These are phyloP conservation scores for Lasioglossum albipes DNA, from an alignment of 1,140 invertebrate species.

Conservation along the genomic window DNA sequence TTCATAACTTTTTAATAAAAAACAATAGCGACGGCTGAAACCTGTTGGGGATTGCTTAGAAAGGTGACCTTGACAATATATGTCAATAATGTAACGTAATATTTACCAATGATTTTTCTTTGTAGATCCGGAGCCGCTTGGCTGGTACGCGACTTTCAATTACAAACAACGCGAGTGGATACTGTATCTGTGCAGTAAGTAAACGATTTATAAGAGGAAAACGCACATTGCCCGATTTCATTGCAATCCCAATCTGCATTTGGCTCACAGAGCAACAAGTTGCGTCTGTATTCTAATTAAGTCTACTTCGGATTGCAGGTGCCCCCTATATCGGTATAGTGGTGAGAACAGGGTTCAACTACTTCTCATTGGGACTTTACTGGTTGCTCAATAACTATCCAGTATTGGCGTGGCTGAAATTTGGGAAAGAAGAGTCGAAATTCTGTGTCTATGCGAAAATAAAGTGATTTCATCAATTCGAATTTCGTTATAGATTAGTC, in stretches of 20 bases:
- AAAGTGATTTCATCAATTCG: neutral
- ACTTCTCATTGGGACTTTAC: neutral
- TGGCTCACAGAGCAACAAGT: neutral
- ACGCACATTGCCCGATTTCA: no score
- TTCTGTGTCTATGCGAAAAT: conserved; percentile 24
- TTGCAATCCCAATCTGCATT: no score
- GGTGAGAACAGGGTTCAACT: conserved; percentile 37
- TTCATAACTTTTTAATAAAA: no score
- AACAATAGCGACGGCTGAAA: no score
- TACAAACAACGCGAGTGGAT: neutral
- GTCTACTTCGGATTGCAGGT: conserved; percentile 50
- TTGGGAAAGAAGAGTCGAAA: conserved; percentile 31
- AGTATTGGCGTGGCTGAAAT: conserved; percentile 39
- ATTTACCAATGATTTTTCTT: neutral
- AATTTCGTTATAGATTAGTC: neutral
- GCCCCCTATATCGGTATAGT: conserved; percentile 54
- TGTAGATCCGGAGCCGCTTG: conserved; percentile 22
- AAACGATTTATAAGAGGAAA: no score
- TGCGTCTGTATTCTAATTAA: neutral
- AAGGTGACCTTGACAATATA: no score
- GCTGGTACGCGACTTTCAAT: conserved; percentile 35
- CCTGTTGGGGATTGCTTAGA: no score
- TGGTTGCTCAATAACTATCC: conserved; percentile 46
- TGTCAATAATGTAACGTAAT: no score
- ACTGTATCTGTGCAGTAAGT: conserved; percentile 39